Evolutionary conservation across 2,113 vertebrate species (phyloP), one percentile per base, ranked within the genome.

Genomic region (Choloepus hoffmanni): DNA sequence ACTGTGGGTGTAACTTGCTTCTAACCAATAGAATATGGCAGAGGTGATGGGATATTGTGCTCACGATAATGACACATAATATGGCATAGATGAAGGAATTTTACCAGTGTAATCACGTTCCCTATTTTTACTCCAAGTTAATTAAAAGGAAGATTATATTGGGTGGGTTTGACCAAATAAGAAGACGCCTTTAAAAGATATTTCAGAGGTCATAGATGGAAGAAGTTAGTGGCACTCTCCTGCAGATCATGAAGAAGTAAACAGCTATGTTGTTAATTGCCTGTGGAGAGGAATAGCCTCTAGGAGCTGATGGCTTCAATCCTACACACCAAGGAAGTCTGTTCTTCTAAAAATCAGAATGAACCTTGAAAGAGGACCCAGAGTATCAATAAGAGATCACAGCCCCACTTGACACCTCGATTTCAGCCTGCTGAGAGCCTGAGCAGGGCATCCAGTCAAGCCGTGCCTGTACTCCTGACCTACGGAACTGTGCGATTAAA

Each of bases 21-120:
- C 65, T 88, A 48, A 85, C 26, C 2, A 82, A 15, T 63, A 62
- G 63, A 76, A 63, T 1, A 28, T 58, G 14, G 0, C 24, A 26
- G 26, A 85, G 11, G 7, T 13, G 19, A 62, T 30, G 23, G 24
- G 23, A 24, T 55, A 65, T 30, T 24, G 55, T 21, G 63, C 21
- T 33, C 16, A 40, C 18, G 9, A 87, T 67, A 68, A 68, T 11
- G 1, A 76, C 33, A 16, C 19, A 67, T 30, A n/a, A 6, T 15
- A 84, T 33, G 36, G 16, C 40, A 96, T 53, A 40, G 45, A 19
- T 55, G 48, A 94, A 91, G 26, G 24, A 81, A 77, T 85, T 62
- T 4, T 74, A 28, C 16, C 48, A 36, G 23, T 13, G 30, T 55
- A 86, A 43, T 81, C 50, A 83, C 74, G 7, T 87, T 79, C 11